These are phyloP conservation scores for Tetramorium simillimum DNA, from an alignment of 1,140 invertebrate genomes.

Conservation along the genomic window DNA sequence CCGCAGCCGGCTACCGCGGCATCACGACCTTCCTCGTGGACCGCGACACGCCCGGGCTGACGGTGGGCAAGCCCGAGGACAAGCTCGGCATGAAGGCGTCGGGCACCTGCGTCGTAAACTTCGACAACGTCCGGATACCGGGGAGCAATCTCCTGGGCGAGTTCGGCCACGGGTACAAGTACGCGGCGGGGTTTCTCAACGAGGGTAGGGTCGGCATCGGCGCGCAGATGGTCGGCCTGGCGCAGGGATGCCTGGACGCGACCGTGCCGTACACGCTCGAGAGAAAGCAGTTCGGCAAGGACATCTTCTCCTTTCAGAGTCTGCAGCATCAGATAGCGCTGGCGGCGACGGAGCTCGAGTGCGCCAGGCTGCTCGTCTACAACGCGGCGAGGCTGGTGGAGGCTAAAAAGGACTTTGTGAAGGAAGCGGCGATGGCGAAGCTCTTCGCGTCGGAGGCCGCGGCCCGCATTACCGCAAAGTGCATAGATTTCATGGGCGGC, in stretches of 20 bases:
- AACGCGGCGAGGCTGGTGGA: conserved; percentile 97
- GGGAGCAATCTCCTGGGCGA: conserved; percentile 92
- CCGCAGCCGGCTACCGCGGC: conserved; percentile 91
- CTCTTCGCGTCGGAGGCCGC: conserved; percentile 95
- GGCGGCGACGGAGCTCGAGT: conserved; percentile 94
- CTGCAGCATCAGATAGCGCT: conserved; percentile 98
- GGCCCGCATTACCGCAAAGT: conserved; percentile 93
- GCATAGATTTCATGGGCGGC: conserved; percentile 99
- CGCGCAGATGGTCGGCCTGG: conserved; percentile 97
- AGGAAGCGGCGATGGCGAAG: conserved; percentile 98
- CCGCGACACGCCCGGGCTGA: conserved; percentile 94
- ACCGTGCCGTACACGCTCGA: conserved; percentile 97
- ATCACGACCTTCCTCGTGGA: conserved; percentile 99
- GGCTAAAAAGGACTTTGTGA: conserved; percentile 92
- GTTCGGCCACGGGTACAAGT: conserved; percentile 97
- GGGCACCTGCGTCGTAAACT: conserved; percentile 95
- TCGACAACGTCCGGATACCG: conserved; percentile 96
- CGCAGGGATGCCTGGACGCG: conserved; percentile 97
- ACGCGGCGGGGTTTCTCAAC: conserved; percentile 97
- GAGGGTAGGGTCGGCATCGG: conserved; percentile 98
- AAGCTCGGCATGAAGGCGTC: conserved; percentile 96
- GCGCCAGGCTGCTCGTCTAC: conserved; percentile 95
- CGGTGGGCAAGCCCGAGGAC: conserved; percentile 95
- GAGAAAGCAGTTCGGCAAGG: conserved; percentile 97
- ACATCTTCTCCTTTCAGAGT: conserved; percentile 96